These are phyloP conservation scores for Brachyhypopomus gauderio DNA, from an alignment of 2,113 vertebrate genomes.

Conservation along the genomic window DNA sequence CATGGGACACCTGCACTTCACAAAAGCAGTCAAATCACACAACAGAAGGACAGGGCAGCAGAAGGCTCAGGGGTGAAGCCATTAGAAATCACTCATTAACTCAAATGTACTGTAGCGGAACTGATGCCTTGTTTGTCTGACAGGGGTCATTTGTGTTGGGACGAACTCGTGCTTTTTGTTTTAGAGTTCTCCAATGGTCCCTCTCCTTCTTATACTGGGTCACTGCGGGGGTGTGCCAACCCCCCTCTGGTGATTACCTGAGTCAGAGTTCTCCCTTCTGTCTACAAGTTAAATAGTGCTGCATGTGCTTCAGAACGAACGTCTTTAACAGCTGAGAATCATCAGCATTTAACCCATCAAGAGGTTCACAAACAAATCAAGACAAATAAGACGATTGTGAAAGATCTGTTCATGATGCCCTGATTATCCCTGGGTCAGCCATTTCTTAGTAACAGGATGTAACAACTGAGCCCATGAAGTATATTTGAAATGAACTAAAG, in stretches of 20 bases:
- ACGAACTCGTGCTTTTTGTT: not conserved
- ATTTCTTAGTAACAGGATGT: not conserved
- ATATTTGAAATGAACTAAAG: not conserved
- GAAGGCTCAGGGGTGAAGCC: not conserved
- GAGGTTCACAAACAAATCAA: too few species aligned
- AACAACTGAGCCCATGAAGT: not conserved
- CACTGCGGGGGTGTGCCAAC: not conserved
- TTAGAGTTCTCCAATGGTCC: not conserved
- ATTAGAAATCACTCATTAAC: constrained; percentile 26
- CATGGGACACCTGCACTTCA: not conserved
- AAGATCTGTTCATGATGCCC: too few species aligned
- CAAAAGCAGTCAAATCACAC: not conserved
- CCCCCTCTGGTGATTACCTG: not conserved
- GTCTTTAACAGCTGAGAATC: not conserved
- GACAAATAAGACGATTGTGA: too few species aligned
- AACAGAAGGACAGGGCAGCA: not conserved
- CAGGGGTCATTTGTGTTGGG: not conserved
- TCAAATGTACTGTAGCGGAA: constrained; percentile 10
- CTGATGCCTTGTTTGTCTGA: constrained; percentile 15
- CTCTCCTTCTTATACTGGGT: not conserved
- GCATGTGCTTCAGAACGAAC: not conserved
- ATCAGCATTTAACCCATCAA: too few species aligned
- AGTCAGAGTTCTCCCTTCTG: not conserved
- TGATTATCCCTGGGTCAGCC: too few species aligned
- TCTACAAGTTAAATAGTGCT: not conserved